Evolutionary conservation across 2,113 vertebrate genomes (phyloP), one percentile per base, ranked within the genome.

Genomic region (Oncorhynchus nerka): DNA sequence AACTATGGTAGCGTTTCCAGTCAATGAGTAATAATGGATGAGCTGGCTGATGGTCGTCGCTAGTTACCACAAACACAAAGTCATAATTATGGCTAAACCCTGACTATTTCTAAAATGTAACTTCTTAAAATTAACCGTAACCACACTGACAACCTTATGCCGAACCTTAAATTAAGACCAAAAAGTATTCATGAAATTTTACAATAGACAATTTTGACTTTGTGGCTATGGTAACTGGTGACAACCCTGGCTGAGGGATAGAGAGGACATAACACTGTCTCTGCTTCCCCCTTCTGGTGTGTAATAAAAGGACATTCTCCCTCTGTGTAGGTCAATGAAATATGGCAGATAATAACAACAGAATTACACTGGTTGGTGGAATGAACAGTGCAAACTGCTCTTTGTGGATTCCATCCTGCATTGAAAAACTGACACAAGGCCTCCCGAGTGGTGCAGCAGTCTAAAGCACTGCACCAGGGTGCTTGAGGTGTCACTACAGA

Each of bases 261-360:
- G 75, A 68, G 16, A 77, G 67, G 75, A 62, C 78, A 93, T 81
- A 81, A 57, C 72, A 75, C 84, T 90, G 89, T 88, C 89, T 90
- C 79, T 94, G 93, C 92, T 92, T 92, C 92, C 94, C 87, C 89
- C 93, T 85, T 68, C 83, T 89, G 94, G 92, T 45, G 22, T 6
- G 28, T 70, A 45, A 61, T n/a, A 24, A 26, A 49, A 49, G 5
- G 51, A 15, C 51, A 16, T 4, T 19, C 16, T 45, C 16, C 16
- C 24, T 64, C 61, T 64, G 20, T 64, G 61, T 11, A 9, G 61
- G 22, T 26, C 9, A 64, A 24, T 24, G 5, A 19, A 22, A 22
- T 64, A 22, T 26, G 16, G 61, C 5, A 16, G 51, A 55, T 19
- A 55, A 55, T 55, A 55, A 4, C 49, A 19, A 55, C 16, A 55